phyloP scores from a whole-genome alignment of 2,797 vertebrate genomes.

The Sebastes kiyomatsui region DNA sequence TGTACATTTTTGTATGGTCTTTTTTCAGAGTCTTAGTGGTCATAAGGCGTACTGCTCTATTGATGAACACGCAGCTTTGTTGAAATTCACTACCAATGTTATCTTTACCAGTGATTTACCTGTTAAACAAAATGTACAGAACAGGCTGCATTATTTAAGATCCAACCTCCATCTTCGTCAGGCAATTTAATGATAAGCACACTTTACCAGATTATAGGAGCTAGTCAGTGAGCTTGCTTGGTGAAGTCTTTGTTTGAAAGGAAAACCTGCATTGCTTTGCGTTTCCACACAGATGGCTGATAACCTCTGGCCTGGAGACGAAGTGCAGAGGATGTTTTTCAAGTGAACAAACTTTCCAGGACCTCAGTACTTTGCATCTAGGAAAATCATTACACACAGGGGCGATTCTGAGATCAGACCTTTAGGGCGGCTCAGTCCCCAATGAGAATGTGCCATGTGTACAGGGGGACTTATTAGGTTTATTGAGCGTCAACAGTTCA shows the following conservation, averaged over 20 bases:
- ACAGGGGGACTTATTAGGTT: no score
- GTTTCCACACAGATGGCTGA: background rate
- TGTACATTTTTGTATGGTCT: background rate
- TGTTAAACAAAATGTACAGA: background rate
- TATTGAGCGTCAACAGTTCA: no score
- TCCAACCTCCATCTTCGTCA: background rate
- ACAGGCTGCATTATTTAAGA: background rate
- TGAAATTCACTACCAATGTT: background rate
- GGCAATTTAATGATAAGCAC: background rate
- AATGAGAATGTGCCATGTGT: no score
- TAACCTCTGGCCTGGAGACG: background rate
- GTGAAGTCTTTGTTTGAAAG: background rate
- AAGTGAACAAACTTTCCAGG: background rate
- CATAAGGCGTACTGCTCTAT: background rate
- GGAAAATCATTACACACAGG: background rate
- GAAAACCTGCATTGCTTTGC: background rate
- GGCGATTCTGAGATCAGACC: no score
- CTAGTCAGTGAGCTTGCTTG: background rate
- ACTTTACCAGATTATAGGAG: background rate
- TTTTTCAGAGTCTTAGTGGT: background rate
- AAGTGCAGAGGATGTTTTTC: background rate
- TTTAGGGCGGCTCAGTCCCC: no score
- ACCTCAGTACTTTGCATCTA: background rate
- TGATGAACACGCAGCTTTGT: background rate
- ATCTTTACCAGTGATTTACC: background rate